These are phyloP conservation scores for Picathartes gymnocephalus DNA, from an alignment of 2,113 vertebrate species.

Conservation along the genomic window DNA sequence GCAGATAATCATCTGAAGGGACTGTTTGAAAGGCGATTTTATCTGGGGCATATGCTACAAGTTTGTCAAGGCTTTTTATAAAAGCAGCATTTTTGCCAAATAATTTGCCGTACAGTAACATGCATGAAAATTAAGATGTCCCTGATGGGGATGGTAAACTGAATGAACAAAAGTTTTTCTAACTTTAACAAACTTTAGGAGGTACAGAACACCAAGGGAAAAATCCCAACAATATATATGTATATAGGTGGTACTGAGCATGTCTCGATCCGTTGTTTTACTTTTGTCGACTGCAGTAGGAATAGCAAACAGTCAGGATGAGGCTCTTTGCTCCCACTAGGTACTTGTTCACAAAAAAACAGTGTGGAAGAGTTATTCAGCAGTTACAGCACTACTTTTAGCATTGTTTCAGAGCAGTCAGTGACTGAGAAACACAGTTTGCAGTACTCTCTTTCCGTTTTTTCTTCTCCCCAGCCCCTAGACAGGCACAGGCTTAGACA, in stretches of 20 bases:
- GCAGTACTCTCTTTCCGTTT: background rate
- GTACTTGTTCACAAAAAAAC: background rate
- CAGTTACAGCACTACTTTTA: background rate
- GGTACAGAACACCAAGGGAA: background rate
- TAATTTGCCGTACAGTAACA: background rate
- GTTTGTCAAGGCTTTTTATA: background rate
- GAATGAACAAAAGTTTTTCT: background rate
- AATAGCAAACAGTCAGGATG: background rate
- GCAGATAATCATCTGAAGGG: constrained; percentile 27
- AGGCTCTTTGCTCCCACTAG: background rate
- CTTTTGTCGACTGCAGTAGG: background rate
- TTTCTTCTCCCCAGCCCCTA: background rate
- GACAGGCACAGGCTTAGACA: background rate
- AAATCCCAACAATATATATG: background rate
- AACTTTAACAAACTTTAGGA: background rate
- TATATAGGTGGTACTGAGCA: background rate
- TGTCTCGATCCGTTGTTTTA: background rate
- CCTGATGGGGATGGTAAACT: background rate
- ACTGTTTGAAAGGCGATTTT: background rate
- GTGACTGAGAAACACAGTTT: background rate
- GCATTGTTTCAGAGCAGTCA: background rate
- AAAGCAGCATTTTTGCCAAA: background rate
- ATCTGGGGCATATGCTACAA: background rate
- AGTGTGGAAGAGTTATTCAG: background rate
- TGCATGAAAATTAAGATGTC: background rate